Base-by-base conservation (phyloP, 2,888 invertebrate species). In the Tortricodes alternella region DNA sequence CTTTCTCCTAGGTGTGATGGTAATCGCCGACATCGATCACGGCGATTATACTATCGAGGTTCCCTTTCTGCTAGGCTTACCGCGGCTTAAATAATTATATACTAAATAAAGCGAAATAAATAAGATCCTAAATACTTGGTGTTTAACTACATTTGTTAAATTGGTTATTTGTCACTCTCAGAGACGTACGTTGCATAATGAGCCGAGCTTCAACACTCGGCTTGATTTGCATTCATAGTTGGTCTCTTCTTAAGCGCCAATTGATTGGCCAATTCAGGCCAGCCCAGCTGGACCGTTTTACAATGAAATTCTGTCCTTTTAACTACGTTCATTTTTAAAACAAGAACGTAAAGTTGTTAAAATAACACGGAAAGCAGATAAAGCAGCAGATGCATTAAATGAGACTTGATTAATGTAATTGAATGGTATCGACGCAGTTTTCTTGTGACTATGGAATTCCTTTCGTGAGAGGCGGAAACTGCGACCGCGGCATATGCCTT, bases 21-120 rank as follows among this genome's bases (percentile, higher is more conserved):
- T 83, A 82, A 83, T 83, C 80, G 76, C 71, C 67, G 68, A 68
- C 80, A 85, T 86, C 80, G 80, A 83, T 87, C 84, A 84, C 78
- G 64, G 62, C 60, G 74, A 73, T 56, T 56, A 43, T 77, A 71
- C 65, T 70, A 78, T 80, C 74, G 71, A 74, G 68, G 72, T 70
- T 71, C 69, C 73, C 62, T 70, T 79, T 78, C 71, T 79, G 74
- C 74, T 76, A 70, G 69, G 74, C 70, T 78, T 76, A 32, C 43
- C 34, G 16, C 50, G 53, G 49, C 34, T 37, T 49, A 74, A 73
- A 80, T 80, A 78, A 79, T 78, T 77, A 73, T 73, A 76, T 78
- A 71, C 78, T 51, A 16, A 41, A 32, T 51, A 51, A 24, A 39
- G 21, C 21, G 15, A 27, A n/a, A n/a, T 27, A n/a, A 27, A 9